phyloP scores from a whole-genome alignment of 2,888 invertebrate genomes.

The Synergus japonicus region DNA sequence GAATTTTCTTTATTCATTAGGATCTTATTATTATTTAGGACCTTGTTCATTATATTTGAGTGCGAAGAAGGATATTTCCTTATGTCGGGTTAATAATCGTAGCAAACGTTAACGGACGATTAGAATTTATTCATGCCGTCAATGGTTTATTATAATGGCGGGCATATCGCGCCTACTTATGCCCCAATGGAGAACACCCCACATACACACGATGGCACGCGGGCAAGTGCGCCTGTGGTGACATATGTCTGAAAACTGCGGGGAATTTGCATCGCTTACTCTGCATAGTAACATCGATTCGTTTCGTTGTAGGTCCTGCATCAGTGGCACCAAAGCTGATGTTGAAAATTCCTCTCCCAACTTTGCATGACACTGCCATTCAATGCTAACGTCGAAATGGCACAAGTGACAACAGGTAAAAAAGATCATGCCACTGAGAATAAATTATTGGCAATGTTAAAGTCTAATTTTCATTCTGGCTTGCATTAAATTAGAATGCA shows the following conservation, averaged over 20 bases:
- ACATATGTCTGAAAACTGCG: conserved; percentile 56
- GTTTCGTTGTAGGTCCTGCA: conserved; percentile 45
- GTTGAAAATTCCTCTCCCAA: conserved; percentile 64
- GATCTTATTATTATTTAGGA: too few species aligned
- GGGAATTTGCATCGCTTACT: conserved; percentile 47
- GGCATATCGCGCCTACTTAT: conserved; percentile 27
- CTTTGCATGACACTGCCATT: conserved; percentile 65
- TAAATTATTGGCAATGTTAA: conserved; percentile 19
- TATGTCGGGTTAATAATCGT: neutral
- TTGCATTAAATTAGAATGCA: neutral
- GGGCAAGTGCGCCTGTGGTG: conserved; percentile 53
- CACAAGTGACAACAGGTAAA: conserved; percentile 57
- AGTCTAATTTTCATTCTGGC: conserved; percentile 4
- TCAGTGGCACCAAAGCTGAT: conserved; percentile 62
- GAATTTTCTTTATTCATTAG: neutral
- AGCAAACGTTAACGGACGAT: conserved; percentile 51
- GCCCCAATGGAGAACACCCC: conserved; percentile 32
- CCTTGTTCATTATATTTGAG: neutral
- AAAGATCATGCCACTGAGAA: conserved; percentile 60
- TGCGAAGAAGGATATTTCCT: neutral
- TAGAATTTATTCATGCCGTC: conserved; percentile 52
- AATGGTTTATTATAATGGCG: neutral
- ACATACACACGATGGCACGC: conserved; percentile 42
- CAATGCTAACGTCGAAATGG: conserved; percentile 61
- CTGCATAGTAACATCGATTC: conserved; percentile 45